Conservation (phyloP, 1,140 invertebrate genomes). For the Orius insidiosus region DNA sequence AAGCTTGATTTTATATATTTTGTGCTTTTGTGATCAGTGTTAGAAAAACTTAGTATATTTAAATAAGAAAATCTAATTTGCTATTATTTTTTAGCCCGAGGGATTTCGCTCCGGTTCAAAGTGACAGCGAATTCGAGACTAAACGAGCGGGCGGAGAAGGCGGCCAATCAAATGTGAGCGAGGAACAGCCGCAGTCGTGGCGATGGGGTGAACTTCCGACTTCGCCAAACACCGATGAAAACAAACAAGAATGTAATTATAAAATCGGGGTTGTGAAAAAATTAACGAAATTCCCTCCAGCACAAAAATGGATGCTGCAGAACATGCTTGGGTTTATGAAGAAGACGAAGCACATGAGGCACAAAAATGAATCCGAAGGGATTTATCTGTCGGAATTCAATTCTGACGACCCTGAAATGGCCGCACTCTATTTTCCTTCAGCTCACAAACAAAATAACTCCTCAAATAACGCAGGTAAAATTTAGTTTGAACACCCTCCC, state of each 20-base stretch:
- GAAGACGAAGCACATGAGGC: constrained; percentile 49
- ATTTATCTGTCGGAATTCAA: constrained; percentile 89
- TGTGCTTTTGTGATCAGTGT: too few relatives aligned
- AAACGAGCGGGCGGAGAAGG: constrained; percentile 32
- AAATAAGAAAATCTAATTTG: too few relatives aligned
- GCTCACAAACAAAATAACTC: constrained; percentile 5
- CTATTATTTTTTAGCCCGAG: constrained; percentile 41
- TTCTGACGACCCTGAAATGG: constrained; percentile 66
- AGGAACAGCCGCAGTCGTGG: constrained; percentile 54
- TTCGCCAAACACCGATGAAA: constrained; percentile 9
- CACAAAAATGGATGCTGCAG: constrained; percentile 61
- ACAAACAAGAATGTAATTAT: constrained; percentile 18
- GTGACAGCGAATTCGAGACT: constrained; percentile 83
- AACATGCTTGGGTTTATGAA: constrained; percentile 89
- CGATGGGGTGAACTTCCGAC: constrained; percentile 88
- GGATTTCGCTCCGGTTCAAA: constrained; percentile 64
- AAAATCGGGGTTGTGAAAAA: too few relatives aligned
- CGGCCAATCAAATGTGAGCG: constrained; percentile 2
- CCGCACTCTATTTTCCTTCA: constrained; percentile 69
- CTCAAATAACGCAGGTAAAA: neutral
- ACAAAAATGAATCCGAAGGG: constrained; percentile 54
- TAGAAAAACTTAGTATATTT: constrained; percentile 18
- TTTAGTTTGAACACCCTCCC: too few relatives aligned
- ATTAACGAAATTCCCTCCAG: constrained; percentile 24
- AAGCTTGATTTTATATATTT: neutral